Percentiles rank a stretch among this genome's conserved stretches.
Conservation (phyloP, 2,797 vertebrate genomes). For the Carduelis carduelis region DNA sequence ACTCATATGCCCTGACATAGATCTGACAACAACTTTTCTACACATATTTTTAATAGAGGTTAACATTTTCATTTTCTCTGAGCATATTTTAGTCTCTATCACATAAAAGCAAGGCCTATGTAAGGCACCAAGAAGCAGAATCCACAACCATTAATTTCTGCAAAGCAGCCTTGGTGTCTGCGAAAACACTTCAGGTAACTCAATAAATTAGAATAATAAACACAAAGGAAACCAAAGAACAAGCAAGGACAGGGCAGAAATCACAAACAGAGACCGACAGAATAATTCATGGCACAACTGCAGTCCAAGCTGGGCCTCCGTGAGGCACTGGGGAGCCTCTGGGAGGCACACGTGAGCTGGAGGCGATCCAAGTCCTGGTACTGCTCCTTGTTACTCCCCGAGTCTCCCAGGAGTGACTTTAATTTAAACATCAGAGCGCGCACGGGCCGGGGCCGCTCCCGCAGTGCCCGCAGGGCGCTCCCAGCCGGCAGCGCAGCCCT, state of each 20-base stretch:
- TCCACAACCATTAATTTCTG: constrained; percentile 32
- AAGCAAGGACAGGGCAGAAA: constrained; percentile 33
- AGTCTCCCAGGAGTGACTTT: background rate
- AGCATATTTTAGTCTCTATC: constrained; percentile 22
- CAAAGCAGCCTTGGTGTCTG: constrained; percentile 43
- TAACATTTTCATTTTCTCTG: constrained; percentile 43
- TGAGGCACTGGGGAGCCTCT: background rate
- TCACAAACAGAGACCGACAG: background rate
- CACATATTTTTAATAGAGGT: constrained; percentile 5
- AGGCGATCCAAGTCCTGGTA: background rate
- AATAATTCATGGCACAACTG: background rate
- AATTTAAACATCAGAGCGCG: background rate
- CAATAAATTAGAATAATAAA: constrained; percentile 55
- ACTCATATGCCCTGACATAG: background rate
- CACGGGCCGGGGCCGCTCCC: background rate
- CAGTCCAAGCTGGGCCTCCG: background rate
- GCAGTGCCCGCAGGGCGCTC: background rate
- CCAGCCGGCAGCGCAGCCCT: background rate
- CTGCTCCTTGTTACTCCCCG: background rate
- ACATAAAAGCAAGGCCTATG: constrained; percentile 22
- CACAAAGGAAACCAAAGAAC: constrained; percentile 28
- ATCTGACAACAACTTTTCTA: constrained; percentile 16
- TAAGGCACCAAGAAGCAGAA: background rate
- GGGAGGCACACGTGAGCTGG: background rate
- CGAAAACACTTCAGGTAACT: constrained; percentile 41